Conservation (phyloP, 2,888 invertebrate species). For the Drosophila picticornis region DNA sequence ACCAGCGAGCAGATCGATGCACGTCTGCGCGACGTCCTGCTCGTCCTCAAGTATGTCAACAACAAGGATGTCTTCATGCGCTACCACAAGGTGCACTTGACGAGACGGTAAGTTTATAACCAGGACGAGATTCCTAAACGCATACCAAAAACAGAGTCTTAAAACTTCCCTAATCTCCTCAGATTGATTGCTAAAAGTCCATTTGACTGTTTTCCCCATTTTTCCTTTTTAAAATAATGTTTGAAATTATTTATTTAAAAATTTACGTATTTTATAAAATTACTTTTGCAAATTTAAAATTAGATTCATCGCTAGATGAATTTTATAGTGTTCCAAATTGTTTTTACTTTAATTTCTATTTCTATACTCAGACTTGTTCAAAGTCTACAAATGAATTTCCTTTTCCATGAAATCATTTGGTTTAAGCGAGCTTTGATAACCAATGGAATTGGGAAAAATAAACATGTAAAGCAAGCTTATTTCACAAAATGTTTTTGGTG, state of each 20-base stretch:
- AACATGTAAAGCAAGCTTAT: neutral
- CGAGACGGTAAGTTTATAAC: conserved; percentile 87
- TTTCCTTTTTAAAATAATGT: neutral
- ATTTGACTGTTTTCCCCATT: neutral
- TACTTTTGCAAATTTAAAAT: neutral
- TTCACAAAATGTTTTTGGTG: neutral
- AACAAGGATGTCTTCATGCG: conserved; percentile 99
- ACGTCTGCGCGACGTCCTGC: conserved; percentile 95
- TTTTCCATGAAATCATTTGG: too few relatives aligned
- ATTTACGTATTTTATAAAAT: neutral
- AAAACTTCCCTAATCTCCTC: neutral
- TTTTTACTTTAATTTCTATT: neutral
- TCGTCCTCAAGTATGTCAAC: conserved; percentile 99
- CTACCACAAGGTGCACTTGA: conserved; percentile 99
- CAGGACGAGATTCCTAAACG: neutral
- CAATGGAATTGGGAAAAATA: too few relatives aligned
- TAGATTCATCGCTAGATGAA: neutral
- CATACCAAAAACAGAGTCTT: too few relatives aligned
- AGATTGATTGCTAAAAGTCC: neutral
- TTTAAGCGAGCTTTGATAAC: too few relatives aligned
- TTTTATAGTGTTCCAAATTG: neutral
- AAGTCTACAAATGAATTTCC: neutral
- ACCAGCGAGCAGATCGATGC: conserved; percentile 98
- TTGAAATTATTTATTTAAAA: neutral
- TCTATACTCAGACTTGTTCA: neutral